Evolutionary conservation across 1,140 invertebrate species (phyloP).

Genomic region (Aleiodes sp.): DNA sequence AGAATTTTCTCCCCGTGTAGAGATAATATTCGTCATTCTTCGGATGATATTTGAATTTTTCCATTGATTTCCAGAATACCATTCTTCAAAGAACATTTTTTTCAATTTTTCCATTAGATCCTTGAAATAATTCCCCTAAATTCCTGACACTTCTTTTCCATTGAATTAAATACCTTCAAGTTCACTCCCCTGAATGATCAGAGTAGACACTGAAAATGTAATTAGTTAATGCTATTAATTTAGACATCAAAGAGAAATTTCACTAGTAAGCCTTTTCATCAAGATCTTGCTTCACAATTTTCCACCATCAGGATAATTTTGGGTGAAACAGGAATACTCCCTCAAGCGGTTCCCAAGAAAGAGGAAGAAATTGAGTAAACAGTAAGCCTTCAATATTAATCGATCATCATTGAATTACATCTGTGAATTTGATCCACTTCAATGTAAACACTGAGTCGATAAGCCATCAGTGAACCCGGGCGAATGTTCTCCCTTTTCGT

Average conservation of each 20-base stretch:
- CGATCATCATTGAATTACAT: slow-evolving; percentile 17
- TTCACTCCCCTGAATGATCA: neutral
- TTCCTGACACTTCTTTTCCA: neutral
- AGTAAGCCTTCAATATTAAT: slow-evolving; percentile 16
- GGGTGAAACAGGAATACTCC: too few species aligned
- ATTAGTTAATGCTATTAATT: slow-evolving; percentile 7
- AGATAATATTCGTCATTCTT: too few species aligned
- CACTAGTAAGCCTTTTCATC: neutral
- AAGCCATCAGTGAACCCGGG: neutral
- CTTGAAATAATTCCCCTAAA: neutral
- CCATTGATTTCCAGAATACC: neutral
- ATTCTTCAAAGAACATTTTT: neutral
- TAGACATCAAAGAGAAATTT: neutral
- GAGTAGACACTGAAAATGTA: neutral
- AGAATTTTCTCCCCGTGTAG: too few species aligned
- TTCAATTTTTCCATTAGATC: too few species aligned
- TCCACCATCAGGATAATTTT: too few species aligned
- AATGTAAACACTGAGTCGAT: neutral
- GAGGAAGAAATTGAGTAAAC: too few species aligned
- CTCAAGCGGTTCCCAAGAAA: too few species aligned
- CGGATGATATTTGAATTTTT: too few species aligned
- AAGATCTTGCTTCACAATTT: neutral
- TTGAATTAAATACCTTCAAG: slow-evolving; percentile 19
- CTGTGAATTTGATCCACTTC: neutral
- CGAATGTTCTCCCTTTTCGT: too few species aligned